Evolutionary conservation across 92 coral and sea anemone species (phyloP).

Genomic region (Nematostella vectensis): DNA sequence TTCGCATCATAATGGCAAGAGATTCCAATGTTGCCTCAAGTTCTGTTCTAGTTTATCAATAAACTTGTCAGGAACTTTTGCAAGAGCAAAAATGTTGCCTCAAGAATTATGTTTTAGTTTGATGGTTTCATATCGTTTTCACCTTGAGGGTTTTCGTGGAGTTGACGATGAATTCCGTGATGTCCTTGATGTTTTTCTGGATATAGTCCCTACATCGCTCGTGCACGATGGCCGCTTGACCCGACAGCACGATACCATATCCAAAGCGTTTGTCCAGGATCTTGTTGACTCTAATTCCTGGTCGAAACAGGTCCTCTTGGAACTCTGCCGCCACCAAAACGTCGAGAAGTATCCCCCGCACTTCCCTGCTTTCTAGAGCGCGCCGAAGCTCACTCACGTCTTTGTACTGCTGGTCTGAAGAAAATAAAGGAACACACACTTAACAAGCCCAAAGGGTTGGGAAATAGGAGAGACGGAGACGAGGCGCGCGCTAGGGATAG

Average conservation of each 20-base stretch:
- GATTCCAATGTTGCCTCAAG: too few species aligned
- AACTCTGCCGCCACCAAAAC: constrained; percentile 65
- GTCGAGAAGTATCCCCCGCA: constrained; percentile 71
- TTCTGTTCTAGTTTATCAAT: too few species aligned
- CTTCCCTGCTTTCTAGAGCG: constrained; percentile 42
- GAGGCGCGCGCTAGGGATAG: too few species aligned
- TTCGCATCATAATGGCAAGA: too few species aligned
- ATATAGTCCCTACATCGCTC: constrained; percentile 40
- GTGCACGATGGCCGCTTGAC: constrained; percentile 27
- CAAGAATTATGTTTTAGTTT: too few species aligned
- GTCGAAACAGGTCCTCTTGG: constrained; percentile 42
- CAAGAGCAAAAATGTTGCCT: too few species aligned
- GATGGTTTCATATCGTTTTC: too few species aligned
- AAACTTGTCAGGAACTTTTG: too few species aligned
- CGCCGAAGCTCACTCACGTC: constrained; percentile 33
- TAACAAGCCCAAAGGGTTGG: too few species aligned
- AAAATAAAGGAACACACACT: background rate
- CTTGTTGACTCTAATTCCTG: constrained; percentile 28
- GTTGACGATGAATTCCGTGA: constrained; percentile 22
- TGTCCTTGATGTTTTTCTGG: constrained; percentile 23
- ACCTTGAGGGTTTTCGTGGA: background rate
- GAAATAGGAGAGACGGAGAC: too few species aligned
- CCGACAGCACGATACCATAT: constrained; percentile 60
- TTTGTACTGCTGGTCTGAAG: constrained; percentile 31
- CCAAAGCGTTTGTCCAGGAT: constrained; percentile 43